Conservation (phyloP, 64 coral and sea anemone species). For the Pachyseris speciosa region DNA sequence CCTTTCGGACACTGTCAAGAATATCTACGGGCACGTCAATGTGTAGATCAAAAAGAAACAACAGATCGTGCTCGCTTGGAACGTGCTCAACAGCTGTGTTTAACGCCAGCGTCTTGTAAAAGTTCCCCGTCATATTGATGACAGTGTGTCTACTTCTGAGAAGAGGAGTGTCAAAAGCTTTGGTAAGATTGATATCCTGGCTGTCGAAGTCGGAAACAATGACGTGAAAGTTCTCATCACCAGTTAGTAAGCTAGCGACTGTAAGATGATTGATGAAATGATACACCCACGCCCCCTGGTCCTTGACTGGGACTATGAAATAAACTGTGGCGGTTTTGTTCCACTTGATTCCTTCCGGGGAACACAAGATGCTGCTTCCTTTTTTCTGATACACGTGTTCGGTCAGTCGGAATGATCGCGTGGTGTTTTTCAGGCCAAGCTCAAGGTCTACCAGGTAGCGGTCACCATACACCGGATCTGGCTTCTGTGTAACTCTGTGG, state of each 20-base stretch:
- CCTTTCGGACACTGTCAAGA: conserved; percentile 24
- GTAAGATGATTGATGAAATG: conserved; percentile 37
- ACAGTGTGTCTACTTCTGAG: conserved; percentile 38
- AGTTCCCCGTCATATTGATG: conserved; percentile 38
- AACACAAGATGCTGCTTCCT: background rate
- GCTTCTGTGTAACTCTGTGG: conserved; percentile 27
- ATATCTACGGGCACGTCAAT: conserved; percentile 28
- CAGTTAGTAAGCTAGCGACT: background rate
- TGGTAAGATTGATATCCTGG: conserved; percentile 31
- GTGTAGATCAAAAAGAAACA: conserved; percentile 56
- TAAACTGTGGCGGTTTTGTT: conserved; percentile 1
- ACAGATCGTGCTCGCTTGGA: background rate
- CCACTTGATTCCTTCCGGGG: conserved; percentile 15
- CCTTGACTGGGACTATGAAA: conserved; percentile 37
- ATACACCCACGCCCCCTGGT: conserved; percentile 32
- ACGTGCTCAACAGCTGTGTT: conserved; percentile 46
- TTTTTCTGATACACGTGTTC: conserved; percentile 60
- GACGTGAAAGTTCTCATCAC: conserved; percentile 33
- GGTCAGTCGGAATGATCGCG: background rate
- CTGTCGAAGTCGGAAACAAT: conserved; percentile 61
- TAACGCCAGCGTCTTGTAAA: conserved; percentile 64
- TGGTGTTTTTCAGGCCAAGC: background rate
- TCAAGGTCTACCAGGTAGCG: conserved; percentile 29
- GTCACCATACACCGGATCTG: conserved; percentile 36
- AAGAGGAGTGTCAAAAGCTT: conserved; percentile 36